Percentiles rank a stretch among this genome's conserved stretches.
Evolutionary conservation across 1,140 invertebrate genomes (phyloP).

Genomic region (Mycetomoellerius zeteki): DNA sequence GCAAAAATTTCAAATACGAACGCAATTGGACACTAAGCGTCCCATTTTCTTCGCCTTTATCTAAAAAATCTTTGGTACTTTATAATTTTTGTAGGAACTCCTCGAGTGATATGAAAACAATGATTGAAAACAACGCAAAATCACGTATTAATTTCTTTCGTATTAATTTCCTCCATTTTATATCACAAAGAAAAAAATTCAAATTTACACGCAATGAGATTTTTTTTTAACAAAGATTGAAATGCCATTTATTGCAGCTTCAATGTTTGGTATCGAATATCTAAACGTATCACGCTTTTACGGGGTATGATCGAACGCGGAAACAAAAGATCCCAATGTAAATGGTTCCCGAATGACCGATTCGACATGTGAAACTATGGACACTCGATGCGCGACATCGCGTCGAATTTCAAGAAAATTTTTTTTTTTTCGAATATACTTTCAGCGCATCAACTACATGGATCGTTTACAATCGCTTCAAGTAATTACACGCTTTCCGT

Average conservation of each 20-base stretch:
- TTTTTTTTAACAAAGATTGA: neutral
- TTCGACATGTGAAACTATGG: slow-evolving; percentile 25
- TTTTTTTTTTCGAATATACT: neutral
- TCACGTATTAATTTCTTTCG: neutral
- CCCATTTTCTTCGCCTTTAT: neutral
- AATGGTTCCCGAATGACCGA: slow-evolving; percentile 9
- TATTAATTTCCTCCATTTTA: neutral
- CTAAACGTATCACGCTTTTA: neutral
- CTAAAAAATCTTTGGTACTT: neutral
- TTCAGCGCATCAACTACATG: neutral
- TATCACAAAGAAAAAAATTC: too few relatives aligned
- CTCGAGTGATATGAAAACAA: neutral
- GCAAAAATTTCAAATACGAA: neutral
- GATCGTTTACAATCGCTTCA: neutral
- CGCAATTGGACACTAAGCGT: neutral
- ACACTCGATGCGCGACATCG: neutral
- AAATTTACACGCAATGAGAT: too few relatives aligned
- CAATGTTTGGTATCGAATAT: slow-evolving; percentile 5
- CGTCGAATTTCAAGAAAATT: slow-evolving; percentile 38
- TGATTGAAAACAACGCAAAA: neutral
- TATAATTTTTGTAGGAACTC: neutral
- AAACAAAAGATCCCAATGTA: slow-evolving; percentile 17
- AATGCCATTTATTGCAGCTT: neutral
- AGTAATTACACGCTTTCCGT: slow-evolving; percentile 17
- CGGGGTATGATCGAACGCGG: neutral